Percentiles rank a stretch among this genome's conserved stretches.
These are phyloP conservation scores for Lepidochitona cinerea DNA, from an alignment of 2,888 invertebrate genomes.

Conservation along the genomic window DNA sequence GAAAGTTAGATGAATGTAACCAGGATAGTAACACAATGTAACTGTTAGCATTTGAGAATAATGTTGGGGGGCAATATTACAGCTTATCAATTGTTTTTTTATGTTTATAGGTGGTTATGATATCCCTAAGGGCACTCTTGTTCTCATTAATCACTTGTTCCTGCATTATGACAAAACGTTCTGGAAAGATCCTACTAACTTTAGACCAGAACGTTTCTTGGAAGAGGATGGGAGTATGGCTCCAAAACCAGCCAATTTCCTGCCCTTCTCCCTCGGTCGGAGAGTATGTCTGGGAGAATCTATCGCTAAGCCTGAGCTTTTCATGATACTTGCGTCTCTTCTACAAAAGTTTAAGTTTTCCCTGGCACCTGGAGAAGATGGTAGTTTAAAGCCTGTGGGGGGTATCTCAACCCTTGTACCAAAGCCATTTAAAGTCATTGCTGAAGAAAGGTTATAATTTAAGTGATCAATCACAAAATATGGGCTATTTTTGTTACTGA, in stretches of 20 bases:
- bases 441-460: too few relatives aligned
- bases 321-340: slow-evolving; percentile 39
- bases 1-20: too few relatives aligned
- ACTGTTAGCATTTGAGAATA: too few relatives aligned
- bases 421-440: slow-evolving; percentile 23
- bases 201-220: slow-evolving; percentile 53
- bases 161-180: slow-evolving; percentile 45
- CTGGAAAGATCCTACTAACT: slow-evolving; percentile 47
- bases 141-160: slow-evolving; percentile 46
- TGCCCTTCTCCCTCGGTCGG: slow-evolving; percentile 56
- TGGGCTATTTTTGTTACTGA: too few relatives aligned
- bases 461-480: too few relatives aligned
- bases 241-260: slow-evolving; percentile 47
- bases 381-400: slow-evolving; percentile 15
- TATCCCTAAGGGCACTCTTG: slow-evolving; percentile 45
- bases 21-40: too few relatives aligned
- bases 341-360: slow-evolving; percentile 38
- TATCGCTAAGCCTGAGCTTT: slow-evolving; percentile 51
- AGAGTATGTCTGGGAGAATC: slow-evolving; percentile 57
- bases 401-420: neutral
- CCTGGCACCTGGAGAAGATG: slow-evolving; percentile 26
- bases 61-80: too few relatives aligned
- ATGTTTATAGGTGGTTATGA: slow-evolving; percentile 38
- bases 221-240: slow-evolving; percentile 45
- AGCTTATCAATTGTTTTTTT: too few relatives aligned